Evolutionary conservation across 2,797 vertebrate species (phyloP), one percentile per base, ranked within the genome.

Genomic region (Carapus acus): DNA sequence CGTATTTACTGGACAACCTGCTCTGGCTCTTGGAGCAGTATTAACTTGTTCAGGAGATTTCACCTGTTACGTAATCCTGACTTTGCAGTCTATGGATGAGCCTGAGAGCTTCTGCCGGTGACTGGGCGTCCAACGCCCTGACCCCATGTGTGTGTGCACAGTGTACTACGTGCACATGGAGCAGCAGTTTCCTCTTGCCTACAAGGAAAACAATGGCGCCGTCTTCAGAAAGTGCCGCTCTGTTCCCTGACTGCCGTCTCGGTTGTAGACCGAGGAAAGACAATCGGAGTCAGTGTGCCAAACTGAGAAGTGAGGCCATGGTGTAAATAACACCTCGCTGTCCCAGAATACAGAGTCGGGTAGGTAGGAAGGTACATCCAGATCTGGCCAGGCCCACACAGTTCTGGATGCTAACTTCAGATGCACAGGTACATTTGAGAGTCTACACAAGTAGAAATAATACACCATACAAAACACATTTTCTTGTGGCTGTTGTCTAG

Each of bases 11-110:
- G 55, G 71, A 66, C 54, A 79, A 76, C 79, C 74, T 79, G 73
- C 73, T 66, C 65, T 54, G 31, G 73, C 40, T 73, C 72, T 63
- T 76, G 63, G 72, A 81, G 76, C 73, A 64, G 71, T 54, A 72
- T 85, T 79, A 79, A 75, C 72, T 62, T 62, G 62, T 58, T 63
- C 73, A 76, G 59, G 75, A 79, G 80, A 79, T 78, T 81, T 79
- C 44, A 65, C 12, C 61, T 29, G 31, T 84, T 85, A 83, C 55
- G 47, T 76, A 85, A 86, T 64, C 62, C 72, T 75, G 68, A 67
- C 53, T 72, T 64, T 72, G 69, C 69, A 67, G 70, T 68, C 62
- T 56, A 62, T 71, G 67, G 74, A 79, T 77, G 79, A 79, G 69
- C 73, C 59, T 53, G 70, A 58, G 58, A 7, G 52, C 39, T 41